Base-by-base conservation (phyloP, 2,113 vertebrate species). In the Ictalurus punctatus region DNA sequence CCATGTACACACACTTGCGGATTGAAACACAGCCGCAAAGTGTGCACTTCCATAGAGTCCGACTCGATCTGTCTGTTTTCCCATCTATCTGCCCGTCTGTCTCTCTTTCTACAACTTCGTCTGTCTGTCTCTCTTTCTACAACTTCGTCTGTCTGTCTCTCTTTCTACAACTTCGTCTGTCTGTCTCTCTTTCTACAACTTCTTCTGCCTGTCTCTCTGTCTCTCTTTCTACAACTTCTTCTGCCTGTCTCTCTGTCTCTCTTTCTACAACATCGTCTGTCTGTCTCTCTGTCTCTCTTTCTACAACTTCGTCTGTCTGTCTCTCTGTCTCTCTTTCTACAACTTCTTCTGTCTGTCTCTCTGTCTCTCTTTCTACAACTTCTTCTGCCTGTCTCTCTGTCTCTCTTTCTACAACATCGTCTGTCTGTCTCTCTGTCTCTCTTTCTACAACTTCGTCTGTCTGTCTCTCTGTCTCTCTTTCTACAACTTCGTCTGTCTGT, bases 1-100 rank as follows among this genome's bases (percentile, higher is more conserved):
- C 30, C 78, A 71, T 52, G 58, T 54, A 85, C 44, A 89, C 58
- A 81, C 74, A 83, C 83, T 37, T 73, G 67, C 27, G 37, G 48
- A 83, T n/a, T 80, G 78, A n/a, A 80, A n/a, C 78, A 17, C 25
- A 56, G 6, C 16, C 16, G 2, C 44, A 54, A 80, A 80, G 27
- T 81, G 27, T 48, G 44, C 10, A 52, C 25, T 78, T 78, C 8
- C 61, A 84, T 0, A 52, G 40, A 23, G 8, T 79, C 1, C 25
- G 14, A 37, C 12, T 37, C n/a, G 16, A 13, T 74, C 73, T 44
- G 7, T 25, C 17, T 37, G 6, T 37, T 34, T 34, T 34, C 1
- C 34, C 34, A 34, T 37, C n/a, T 25, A 23, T 74, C 73, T 44
- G 7, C 12, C 17, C 21, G 6, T 37, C 16, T 37, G 3, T 73